These are phyloP conservation scores for Volucella bombylans DNA, from an alignment of 2,888 invertebrate genomes.

Conservation along the genomic window DNA sequence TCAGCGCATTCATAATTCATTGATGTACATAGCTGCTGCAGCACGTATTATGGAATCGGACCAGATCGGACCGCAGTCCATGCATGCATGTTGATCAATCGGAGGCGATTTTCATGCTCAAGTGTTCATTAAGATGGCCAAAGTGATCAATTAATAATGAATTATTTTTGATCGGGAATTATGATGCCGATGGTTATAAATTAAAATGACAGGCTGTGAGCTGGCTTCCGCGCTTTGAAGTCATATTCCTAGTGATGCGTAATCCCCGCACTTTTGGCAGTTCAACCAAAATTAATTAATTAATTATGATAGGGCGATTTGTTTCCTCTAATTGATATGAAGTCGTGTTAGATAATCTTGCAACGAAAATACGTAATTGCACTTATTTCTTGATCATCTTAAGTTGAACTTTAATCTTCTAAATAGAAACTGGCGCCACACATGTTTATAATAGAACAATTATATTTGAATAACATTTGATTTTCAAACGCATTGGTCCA, in stretches of 20 bases:
- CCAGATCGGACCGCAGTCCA: constrained; percentile 12
- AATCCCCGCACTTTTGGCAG: constrained; percentile 58
- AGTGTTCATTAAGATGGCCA: constrained; percentile 67
- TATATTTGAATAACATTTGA: too few relatives aligned
- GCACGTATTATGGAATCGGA: neutral
- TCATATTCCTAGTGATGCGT: constrained; percentile 37
- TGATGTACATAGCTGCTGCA: constrained; percentile 39
- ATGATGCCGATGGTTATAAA: constrained; percentile 71
- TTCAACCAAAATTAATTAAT: constrained; percentile 59
- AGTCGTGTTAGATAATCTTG: neutral
- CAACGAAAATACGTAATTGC: too few relatives aligned
- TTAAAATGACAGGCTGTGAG: constrained; percentile 49
- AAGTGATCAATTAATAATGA: constrained; percentile 72
- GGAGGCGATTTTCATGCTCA: constrained; percentile 69
- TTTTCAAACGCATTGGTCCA: too few relatives aligned
- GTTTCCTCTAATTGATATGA: constrained; percentile 54
- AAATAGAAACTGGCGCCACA: too few relatives aligned
- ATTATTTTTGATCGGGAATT: constrained; percentile 69
- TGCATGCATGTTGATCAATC: constrained; percentile 61
- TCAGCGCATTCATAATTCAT: constrained; percentile 73
- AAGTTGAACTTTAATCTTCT: too few relatives aligned
- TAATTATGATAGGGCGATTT: constrained; percentile 52
- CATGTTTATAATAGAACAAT: too few relatives aligned
- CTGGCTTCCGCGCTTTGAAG: constrained; percentile 39
- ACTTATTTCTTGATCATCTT: too few relatives aligned